Percentiles rank a stretch among this genome's conserved stretches.
These are phyloP conservation scores for Azemiops feae DNA, from an alignment of 2,113 vertebrate species.

Conservation along the genomic window DNA sequence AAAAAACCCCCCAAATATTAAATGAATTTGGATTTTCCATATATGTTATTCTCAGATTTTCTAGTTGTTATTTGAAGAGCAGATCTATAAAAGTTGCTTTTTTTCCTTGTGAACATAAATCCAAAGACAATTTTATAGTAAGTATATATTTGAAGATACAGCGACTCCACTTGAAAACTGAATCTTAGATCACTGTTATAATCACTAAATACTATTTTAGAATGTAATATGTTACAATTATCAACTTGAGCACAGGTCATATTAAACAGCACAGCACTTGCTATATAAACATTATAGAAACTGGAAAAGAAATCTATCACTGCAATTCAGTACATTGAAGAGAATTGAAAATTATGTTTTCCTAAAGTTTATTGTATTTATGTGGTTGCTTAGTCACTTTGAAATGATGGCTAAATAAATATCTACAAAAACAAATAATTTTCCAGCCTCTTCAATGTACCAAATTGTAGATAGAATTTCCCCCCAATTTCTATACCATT, in stretches of 20 bases:
- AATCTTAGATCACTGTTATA: neutral
- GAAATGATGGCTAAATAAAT: neutral
- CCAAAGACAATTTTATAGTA: neutral
- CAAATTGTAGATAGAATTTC: neutral
- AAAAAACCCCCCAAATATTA: neutral
- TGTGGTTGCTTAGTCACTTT: neutral
- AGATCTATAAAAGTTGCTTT: neutral
- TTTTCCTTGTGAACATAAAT: neutral
- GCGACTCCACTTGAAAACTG: neutral
- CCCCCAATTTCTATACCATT: neutral
- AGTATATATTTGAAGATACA: neutral
- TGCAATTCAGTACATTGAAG: neutral
- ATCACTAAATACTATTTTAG: neutral
- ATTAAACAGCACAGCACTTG: neutral
- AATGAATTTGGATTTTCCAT: neutral
- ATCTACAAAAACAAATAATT: neutral
- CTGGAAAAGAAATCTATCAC: neutral
- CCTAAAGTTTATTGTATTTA: neutral
- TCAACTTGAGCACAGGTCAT: neutral
- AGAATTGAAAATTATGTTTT: neutral
- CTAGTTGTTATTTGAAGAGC: neutral
- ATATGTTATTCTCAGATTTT: neutral
- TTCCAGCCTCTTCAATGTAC: neutral
- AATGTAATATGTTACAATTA: neutral
- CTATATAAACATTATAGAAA: neutral